These are phyloP conservation scores for Malurus cyaneus DNA, from an alignment of 2,113 vertebrate species.

Conservation along the genomic window DNA sequence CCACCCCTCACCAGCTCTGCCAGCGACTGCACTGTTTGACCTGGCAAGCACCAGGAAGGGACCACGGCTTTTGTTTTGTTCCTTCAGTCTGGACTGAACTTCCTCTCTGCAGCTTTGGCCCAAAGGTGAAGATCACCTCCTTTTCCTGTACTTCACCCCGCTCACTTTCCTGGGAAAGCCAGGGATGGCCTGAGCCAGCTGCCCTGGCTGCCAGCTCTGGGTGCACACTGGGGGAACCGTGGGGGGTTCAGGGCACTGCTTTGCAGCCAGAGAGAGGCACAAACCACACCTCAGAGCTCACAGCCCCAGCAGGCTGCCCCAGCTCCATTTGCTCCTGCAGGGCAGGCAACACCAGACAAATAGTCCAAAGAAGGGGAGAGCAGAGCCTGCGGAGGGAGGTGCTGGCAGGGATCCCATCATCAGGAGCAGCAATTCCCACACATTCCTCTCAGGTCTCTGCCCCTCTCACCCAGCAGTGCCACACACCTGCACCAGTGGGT, in stretches of 20 bases:
- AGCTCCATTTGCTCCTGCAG: background rate
- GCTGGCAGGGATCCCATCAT: background rate
- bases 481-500: background rate
- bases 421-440: background rate
- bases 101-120: background rate
- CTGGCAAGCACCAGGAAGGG: background rate
- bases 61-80: background rate
- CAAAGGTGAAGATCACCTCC: background rate
- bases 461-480: background rate
- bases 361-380: background rate
- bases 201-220: background rate
- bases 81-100: background rate
- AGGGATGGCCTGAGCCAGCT: background rate
- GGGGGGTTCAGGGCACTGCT: background rate
- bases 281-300: background rate
- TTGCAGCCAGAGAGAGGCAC: background rate
- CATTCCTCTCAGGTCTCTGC: background rate
- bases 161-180: background rate
- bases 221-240: rapidly evolving
- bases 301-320: background rate
- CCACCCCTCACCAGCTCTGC: background rate
- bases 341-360: background rate
- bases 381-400: background rate
- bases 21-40: background rate
- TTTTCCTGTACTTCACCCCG: background rate